These are phyloP conservation scores for Apotomis betuletana DNA, from an alignment of 2,888 invertebrate species.

Conservation along the genomic window DNA sequence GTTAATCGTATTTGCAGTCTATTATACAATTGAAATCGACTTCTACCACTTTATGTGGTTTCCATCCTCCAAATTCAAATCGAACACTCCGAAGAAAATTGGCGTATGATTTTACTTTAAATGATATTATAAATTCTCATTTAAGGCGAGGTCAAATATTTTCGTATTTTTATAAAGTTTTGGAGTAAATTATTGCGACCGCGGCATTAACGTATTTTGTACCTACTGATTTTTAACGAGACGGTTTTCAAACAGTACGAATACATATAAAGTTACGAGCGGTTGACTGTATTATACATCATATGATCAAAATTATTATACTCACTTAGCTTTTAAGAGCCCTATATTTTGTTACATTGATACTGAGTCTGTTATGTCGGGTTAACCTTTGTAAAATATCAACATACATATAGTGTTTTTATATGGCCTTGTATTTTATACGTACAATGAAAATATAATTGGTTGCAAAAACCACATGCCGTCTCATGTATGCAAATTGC, in stretches of 20 bases:
- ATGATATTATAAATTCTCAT: slow-evolving; percentile 26
- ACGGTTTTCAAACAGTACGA: background rate
- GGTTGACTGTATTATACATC: slow-evolving; percentile 51
- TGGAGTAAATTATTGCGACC: slow-evolving; percentile 1
- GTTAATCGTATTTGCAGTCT: slow-evolving; percentile 7
- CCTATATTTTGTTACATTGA: slow-evolving; percentile 10
- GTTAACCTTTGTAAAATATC: background rate
- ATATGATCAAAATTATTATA: slow-evolving; percentile 76
- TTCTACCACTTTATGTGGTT: background rate
- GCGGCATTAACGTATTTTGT: background rate
- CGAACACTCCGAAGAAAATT: slow-evolving; percentile 51
- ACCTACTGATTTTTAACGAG: background rate
- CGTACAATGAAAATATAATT: background rate
- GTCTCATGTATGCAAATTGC: background rate
- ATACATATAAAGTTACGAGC: slow-evolving; percentile 4
- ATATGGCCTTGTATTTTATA: background rate
- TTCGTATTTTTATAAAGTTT: slow-evolving; percentile 24
- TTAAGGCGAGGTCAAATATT: slow-evolving; percentile 19
- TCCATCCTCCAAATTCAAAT: background rate
- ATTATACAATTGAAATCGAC: slow-evolving; percentile 21
- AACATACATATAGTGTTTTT: background rate
- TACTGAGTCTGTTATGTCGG: background rate
- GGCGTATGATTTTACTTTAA: slow-evolving; percentile 48
- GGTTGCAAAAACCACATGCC: background rate
- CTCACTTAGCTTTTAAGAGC: slow-evolving; percentile 50